phyloP scores from a whole-genome alignment of 1,140 invertebrate genomes.

The Tigriopus japonicus region DNA sequence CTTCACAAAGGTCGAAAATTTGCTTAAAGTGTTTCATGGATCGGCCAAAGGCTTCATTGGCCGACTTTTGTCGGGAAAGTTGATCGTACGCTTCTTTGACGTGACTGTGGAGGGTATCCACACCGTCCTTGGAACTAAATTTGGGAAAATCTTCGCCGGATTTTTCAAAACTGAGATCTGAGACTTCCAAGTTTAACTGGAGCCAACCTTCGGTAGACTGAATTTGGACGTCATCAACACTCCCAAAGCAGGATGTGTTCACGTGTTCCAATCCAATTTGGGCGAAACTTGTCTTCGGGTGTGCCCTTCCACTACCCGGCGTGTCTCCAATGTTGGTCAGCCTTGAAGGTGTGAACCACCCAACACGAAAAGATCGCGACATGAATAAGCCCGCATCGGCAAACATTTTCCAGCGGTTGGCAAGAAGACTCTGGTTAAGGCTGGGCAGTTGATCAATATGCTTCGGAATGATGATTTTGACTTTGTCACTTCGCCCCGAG shows the following conservation, averaged over 20 bases:
- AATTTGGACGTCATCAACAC: not conserved
- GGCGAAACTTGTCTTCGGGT: not conserved
- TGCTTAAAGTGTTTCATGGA: constrained; percentile 21
- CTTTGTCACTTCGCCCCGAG: not conserved
- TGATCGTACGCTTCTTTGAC: constrained; percentile 11
- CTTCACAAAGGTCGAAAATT: constrained; percentile 59
- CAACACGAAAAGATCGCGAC: constrained; percentile 46
- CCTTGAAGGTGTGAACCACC: constrained; percentile 47
- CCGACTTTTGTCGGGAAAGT: not conserved
- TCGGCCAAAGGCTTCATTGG: not conserved
- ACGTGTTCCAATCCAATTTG: not conserved
- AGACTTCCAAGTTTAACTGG: constrained; percentile 13
- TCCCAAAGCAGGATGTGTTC: no score
- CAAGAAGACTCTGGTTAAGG: not conserved
- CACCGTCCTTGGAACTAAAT: not conserved
- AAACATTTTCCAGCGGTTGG: constrained; percentile 23
- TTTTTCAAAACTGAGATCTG: constrained; percentile 2
- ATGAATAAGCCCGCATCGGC: constrained; percentile 41
- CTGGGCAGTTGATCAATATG: not conserved
- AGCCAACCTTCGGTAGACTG: constrained; percentile 1
- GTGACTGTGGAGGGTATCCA: constrained; percentile 1
- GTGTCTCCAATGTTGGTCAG: constrained; percentile 25
- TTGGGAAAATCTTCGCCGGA: not conserved
- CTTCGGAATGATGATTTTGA: constrained; percentile 2
- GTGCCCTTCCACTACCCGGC: no score